Base-by-base conservation (phyloP, 1,140 invertebrate species). In the Liolophura sinensis region DNA sequence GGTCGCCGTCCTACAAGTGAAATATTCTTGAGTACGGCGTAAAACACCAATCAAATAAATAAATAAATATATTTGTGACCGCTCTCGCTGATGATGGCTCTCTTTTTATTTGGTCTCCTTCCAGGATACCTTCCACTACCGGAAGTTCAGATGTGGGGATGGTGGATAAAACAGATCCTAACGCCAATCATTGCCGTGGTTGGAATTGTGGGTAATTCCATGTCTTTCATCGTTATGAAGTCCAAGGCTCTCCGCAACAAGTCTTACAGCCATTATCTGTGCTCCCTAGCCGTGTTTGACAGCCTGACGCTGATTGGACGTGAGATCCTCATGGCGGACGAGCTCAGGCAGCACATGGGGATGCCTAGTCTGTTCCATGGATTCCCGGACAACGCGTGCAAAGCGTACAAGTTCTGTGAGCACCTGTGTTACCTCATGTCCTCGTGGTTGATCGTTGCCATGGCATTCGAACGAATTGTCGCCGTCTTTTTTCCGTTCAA, bases 191-290 rank as follows among this genome's bases (percentile, higher is more conserved):
- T 80, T 20, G 70, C 69, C 16, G 18, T 73, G 9, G 58, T 74
- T 0, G 79, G 79, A 11, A 70, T 79, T 18, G 51, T 76, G 1
- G 78, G 79, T 15, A 81, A 81, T 64, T 54, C 64, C 20, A 66
- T 81, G 51, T 72, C 76, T 4, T 70, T 79, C 46, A 27, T 78
- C 1, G 73, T 79, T 20, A 78, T 81, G 78, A 75, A 73, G 59
- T 64, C 75, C 1, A 72, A 73, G 51, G 57, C 52, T 4, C 67
- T 77, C 12, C 64, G 77, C 1, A 63, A 71, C 40, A 76, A 77
- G 49, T 79, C 77, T 0, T 79, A 79, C 70, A 73, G 74, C 9
- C 77, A 75, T 51, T 78, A 77, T 50, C 71, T 80, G 0, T 73
- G 72, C 47, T 66, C 70, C 9, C 60, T 79, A 24, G 74, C 76